Evolutionary conservation across 1,140 invertebrate species (phyloP), one percentile per base, ranked within the genome.

Genomic region (Theocolax elegans): DNA sequence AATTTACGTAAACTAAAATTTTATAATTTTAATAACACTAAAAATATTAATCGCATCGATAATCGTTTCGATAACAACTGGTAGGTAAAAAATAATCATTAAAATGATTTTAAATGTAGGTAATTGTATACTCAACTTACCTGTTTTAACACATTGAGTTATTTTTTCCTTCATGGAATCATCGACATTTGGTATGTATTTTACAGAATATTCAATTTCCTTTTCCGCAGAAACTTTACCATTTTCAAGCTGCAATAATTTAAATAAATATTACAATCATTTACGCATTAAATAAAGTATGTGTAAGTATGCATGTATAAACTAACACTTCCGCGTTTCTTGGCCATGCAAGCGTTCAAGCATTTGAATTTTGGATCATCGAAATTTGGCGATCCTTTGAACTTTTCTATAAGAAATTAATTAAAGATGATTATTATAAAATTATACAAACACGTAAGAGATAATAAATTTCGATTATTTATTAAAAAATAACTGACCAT

Each of bases 361-460:
- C 31, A 63, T 25, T 63, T 63, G 1, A 23, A 9, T 35, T 63
- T 63, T 3, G 60, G 44, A 35, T 63, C 60, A 31, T 63, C 19
- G 12, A 0, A 9, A 15, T 51, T 38, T 0, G 46, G 17, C 17
- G 27, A 29, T 35, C 27, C 53, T 27, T n/a, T n/a, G n/a, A n/a
- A 35, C 13, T 48, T 48, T 29, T 48, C 44, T 62, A 7, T 48
- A 2, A 3, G 13, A 2, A 29, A 31, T 46, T 12, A 49, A 44
- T 17, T 0, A 44, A 4, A 10, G 21, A 10, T 4, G 9, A 17
- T 44, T 46, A n/a, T 27, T 46, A 10, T 25, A 46, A 44, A 59
- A n/a, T 27, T 7, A 17, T 21, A 3, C 3, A 23, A n/a, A n/a
- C n/a, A n/a, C n/a, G n/a, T n/a, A n/a, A n/a, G n/a, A n/a, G n/a